Conservation (phyloP, 35 echinoderm and acorn worm genomes). For the Ptychodera flava region DNA sequence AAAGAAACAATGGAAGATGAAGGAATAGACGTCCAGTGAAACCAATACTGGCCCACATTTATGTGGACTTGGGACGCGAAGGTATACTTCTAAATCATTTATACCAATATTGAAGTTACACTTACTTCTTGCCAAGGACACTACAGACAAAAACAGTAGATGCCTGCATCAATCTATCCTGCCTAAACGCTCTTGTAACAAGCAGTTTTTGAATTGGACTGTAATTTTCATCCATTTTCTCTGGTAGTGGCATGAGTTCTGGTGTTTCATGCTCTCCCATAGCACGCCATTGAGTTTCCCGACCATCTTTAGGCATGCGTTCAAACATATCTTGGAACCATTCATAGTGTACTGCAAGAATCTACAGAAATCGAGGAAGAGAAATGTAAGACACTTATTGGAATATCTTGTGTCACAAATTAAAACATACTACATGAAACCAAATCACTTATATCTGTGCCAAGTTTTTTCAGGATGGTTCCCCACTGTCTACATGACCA, state of each 20-base stretch:
- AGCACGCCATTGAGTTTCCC: conserved; percentile 97
- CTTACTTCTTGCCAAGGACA: conserved; percentile 90
- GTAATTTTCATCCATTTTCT: conserved; percentile 93
- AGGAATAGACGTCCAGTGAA: background rate
- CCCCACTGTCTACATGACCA: no score
- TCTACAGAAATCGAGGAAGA: conserved; percentile 24
- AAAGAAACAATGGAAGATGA: background rate
- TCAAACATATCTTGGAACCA: conserved; percentile 99
- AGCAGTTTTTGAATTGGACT: conserved; percentile 90
- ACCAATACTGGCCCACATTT: no score
- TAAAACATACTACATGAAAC: no score
- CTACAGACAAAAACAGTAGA: conserved; percentile 64
- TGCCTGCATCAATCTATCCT: conserved; percentile 73
- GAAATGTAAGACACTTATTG: background rate
- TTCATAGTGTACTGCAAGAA: conserved; percentile 82
- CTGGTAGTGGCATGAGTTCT: conserved; percentile 63
- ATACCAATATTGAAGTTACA: no score
- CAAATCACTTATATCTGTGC: no score
- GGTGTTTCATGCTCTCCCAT: conserved; percentile 79
- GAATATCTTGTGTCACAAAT: no score
- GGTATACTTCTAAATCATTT: no score
- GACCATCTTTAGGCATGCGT: conserved; percentile 93
- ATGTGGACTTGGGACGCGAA: no score
- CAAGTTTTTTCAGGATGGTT: no score
- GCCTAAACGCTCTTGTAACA: conserved; percentile 77